A percentile compares a stretch with the other conserved stretches of the same genome.
These are phyloP conservation scores for Drosophila paramelanica DNA, from an alignment of 2,888 invertebrate genomes.

Conservation along the genomic window DNA sequence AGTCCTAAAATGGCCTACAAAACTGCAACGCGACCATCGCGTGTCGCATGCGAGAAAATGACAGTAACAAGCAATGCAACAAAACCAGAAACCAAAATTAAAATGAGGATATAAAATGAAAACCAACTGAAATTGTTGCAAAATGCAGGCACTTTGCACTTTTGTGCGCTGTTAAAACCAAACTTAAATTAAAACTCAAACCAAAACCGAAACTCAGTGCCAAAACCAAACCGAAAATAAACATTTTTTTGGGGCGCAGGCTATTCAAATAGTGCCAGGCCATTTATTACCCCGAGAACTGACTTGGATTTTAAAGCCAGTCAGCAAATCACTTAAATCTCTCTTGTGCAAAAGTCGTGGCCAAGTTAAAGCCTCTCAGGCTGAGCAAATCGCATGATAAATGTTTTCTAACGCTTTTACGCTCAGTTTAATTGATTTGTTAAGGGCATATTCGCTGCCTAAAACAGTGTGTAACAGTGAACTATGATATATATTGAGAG, in stretches of 20 bases:
- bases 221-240: constrained; percentile 59
- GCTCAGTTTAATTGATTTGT: constrained; percentile 26
- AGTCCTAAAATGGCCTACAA: constrained; percentile 57
- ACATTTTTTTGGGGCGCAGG: constrained; percentile 61
- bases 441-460: constrained; percentile 25
- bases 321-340: constrained; percentile 79
- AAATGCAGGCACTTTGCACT: constrained; percentile 77
- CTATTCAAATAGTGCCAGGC: constrained; percentile 70
- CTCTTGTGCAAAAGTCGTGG: constrained; percentile 76
- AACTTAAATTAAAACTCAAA: constrained; percentile 76
- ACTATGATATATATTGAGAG: background rate
- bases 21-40: constrained; percentile 54
- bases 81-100: constrained; percentile 26
- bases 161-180: constrained; percentile 57
- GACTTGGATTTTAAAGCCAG: constrained; percentile 75
- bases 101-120: constrained; percentile 17
- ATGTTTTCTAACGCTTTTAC: constrained; percentile 61
- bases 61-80: constrained; percentile 55
- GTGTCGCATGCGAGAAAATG: constrained; percentile 74
- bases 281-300: constrained; percentile 65
- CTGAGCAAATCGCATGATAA: constrained; percentile 74
- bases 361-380: constrained; percentile 67
- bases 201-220: constrained; percentile 1
- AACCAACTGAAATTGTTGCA: constrained; percentile 58
- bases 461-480: background rate